Conservation (phyloP, 2,888 invertebrate genomes). For the Nemotelus pantherinus region DNA sequence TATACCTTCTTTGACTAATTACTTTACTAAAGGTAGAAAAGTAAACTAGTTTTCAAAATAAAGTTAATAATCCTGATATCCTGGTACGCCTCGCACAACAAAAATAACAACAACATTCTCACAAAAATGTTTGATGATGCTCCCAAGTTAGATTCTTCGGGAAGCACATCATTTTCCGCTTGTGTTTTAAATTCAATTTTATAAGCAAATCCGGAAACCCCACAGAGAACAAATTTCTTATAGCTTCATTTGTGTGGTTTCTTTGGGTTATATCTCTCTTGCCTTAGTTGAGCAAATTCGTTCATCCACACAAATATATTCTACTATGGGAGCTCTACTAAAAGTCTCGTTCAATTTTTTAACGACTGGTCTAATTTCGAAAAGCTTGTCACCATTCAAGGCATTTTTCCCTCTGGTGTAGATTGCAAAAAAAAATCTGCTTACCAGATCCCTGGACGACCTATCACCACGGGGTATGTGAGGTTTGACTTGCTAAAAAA, state of each 20-base stretch:
- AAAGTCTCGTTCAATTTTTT: constrained; percentile 24
- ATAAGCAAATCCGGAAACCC: background rate
- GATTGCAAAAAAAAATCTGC: no score
- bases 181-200: background rate
- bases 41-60: constrained; percentile 52
- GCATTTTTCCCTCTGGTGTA: no score
- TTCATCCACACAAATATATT: constrained; percentile 53
- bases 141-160: no score
- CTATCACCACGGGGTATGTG: no score
- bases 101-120: no score
- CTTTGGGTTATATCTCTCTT: constrained; percentile 55
- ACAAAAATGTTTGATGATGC: no score
- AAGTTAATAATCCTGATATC: background rate
- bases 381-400: background rate
- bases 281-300: constrained; percentile 56
- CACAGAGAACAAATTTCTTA: constrained; percentile 50
- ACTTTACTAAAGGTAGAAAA: constrained; percentile 51
- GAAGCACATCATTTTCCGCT: background rate
- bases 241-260: constrained; percentile 52
- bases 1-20: no score
- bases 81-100: no score
- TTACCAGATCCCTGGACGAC: no score
- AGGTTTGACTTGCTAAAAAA: no score
- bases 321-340: constrained; percentile 14
- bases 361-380: constrained; percentile 10